phyloP scores from a whole-genome alignment of 1,140 invertebrate genomes.

The Helicorthomorpha holstii region DNA sequence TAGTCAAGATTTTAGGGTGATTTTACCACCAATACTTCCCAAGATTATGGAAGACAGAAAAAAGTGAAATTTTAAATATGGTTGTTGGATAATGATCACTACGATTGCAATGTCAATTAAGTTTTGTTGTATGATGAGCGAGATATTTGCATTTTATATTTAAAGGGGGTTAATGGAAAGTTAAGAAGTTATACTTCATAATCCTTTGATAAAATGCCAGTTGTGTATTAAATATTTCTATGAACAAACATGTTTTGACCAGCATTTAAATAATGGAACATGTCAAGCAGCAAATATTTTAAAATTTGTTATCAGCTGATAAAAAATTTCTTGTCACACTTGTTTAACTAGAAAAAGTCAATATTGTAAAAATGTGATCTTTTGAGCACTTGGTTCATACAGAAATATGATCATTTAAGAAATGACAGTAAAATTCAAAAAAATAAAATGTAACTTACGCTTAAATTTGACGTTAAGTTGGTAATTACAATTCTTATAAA shows the following conservation, averaged over 20 bases:
- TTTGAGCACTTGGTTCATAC: constrained; percentile 1
- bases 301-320: background rate
- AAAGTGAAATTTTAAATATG: background rate
- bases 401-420: background rate
- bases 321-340: constrained; percentile 10
- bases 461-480: no score
- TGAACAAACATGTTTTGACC: background rate
- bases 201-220: background rate
- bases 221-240: background rate
- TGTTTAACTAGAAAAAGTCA: background rate
- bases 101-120: background rate
- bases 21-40: background rate
- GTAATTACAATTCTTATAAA: no score
- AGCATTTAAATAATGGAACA: background rate
- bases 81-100: background rate
- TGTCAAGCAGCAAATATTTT: background rate
- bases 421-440: no score
- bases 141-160: background rate
- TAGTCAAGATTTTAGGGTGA: background rate
- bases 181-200: background rate
- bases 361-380: background rate
- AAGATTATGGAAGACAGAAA: background rate
- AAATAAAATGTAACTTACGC: no score
- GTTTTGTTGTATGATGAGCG: background rate
- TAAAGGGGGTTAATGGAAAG: background rate